Base-by-base conservation (phyloP, 1,140 invertebrate genomes). In the Meteorus sp. region DNA sequence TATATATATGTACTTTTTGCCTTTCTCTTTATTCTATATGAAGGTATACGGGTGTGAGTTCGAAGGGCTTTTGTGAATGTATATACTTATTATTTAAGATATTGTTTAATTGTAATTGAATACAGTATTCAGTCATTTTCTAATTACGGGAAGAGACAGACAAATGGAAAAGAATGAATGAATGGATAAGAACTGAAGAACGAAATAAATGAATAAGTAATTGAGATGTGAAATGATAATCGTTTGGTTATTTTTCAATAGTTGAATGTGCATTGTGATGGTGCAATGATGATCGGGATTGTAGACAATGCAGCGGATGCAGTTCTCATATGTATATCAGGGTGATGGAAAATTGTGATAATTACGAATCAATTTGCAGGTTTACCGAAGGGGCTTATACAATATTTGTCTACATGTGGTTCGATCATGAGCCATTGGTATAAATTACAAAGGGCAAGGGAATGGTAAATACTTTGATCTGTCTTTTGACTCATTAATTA, bases 111-210 rank as follows among this genome's bases (percentile, higher is more conserved):
- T 63, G 7, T 27, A 45, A 56, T 60, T 56, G 39, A 63, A 13
- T 64, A 64, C 22, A 61, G 51, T 63, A 56, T 48, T 63, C 63
- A 63, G 63, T 65, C 61, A 52, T 60, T 65, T 53, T 23, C 48
- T 63, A 63, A 55, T 61, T 56, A 61, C 53, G 29, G 57, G 52
- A 60, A 60, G 31, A 64, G 41, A 25, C 1, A 1, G 11, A 29
- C n/a, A 48, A 48, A 25, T 29, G 7, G 13, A 25, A 48, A n/a
- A 6, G 3, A 31, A 25, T 33, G 39, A 35, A 19, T 23, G 13
- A 23, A 44, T 25, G 17, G 43, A 9, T 39, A 53, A 44, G 19
- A 33, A 35, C 29, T 48, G 29, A 22, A 39, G 37, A 15, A 41
- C 29, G 33, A 52, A 59, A 39, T 48, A 53, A 54, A 52, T 27